These are phyloP conservation scores for Pollenia labialis DNA, from an alignment of 2,888 invertebrate species.

Conservation along the genomic window DNA sequence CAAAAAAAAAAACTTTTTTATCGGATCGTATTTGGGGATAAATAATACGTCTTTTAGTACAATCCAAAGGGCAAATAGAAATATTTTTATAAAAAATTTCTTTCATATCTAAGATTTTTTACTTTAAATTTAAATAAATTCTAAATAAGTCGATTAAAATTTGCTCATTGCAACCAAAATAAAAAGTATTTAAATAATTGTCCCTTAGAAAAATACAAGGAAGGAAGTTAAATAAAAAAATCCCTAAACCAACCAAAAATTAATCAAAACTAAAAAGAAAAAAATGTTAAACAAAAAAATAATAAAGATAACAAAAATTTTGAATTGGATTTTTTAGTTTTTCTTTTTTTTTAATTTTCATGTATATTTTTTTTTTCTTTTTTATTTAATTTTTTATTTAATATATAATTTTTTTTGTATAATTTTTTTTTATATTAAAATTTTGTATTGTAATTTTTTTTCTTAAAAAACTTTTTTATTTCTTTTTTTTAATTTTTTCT, in stretches of 20 bases:
- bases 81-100: too few species aligned
- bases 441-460: conserved; percentile 53
- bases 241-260: conserved; percentile 60
- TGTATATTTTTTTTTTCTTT: conserved; percentile 56
- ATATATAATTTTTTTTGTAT: conserved; percentile 47
- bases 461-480: conserved; percentile 59
- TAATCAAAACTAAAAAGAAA: conserved; percentile 47
- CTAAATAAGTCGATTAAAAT: too few species aligned
- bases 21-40: too few species aligned
- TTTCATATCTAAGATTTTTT: too few species aligned
- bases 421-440: conserved; percentile 58
- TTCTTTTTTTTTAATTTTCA: conserved; percentile 55
- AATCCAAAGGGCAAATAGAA: too few species aligned
- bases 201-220: background rate
- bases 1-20: too few species aligned
- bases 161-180: too few species aligned
- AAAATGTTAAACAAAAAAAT: conserved; percentile 50
- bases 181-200: background rate
- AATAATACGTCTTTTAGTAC: too few species aligned
- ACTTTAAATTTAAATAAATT: too few species aligned
- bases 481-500: conserved; percentile 44
- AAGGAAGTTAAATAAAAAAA: conserved; percentile 29
- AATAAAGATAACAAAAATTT: conserved; percentile 63
- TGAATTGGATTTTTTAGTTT: conserved; percentile 50
- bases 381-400: conserved; percentile 59